Conservation (phyloP, 1,140 invertebrate genomes). For the Cephus cinctus region DNA sequence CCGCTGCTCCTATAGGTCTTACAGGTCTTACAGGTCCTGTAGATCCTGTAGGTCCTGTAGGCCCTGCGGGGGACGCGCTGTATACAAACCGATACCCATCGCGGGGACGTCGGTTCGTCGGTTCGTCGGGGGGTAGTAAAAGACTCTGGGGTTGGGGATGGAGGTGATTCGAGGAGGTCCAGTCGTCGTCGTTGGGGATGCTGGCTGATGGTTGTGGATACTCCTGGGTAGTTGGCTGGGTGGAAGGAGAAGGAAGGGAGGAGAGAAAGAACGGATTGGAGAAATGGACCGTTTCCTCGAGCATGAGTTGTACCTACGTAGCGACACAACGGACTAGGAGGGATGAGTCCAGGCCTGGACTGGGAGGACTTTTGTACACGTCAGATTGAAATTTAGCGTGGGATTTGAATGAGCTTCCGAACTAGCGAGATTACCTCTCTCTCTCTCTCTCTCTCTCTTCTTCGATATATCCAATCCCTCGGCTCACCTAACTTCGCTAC, state of each 20-base stretch:
- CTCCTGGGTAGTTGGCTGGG: too few relatives aligned
- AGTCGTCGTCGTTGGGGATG: too few relatives aligned
- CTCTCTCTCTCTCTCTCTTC: not conserved
- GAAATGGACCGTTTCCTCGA: conserved; percentile 29
- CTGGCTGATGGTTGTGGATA: too few relatives aligned
- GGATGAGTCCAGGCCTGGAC: too few relatives aligned
- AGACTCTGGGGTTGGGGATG: conserved; percentile 5
- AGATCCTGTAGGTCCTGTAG: conserved; percentile 4
- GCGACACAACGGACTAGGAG: not conserved
- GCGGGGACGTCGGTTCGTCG: conserved; percentile 17
- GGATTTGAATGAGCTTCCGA: conserved; percentile 26
- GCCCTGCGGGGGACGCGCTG: conserved; percentile 8
- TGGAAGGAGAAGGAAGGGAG: conserved; percentile 2
- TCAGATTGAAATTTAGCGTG: conserved; percentile 51
- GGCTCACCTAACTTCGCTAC: too few relatives aligned
- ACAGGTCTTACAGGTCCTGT: conserved; percentile 6
- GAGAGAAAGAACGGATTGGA: conserved; percentile 16
- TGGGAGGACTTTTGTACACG: conserved; percentile 39
- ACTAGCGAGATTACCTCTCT: not conserved
- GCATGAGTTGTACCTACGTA: conserved; percentile 18
- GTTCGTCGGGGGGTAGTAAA: conserved; percentile 7
- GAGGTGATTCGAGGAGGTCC: not conserved
- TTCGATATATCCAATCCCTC: too few relatives aligned
- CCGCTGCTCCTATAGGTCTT: conserved; percentile 11
- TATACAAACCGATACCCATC: conserved; percentile 30